These are phyloP conservation scores for Meloidogyne hapla DNA, from an alignment of 1,140 invertebrate species.

Conservation along the genomic window DNA sequence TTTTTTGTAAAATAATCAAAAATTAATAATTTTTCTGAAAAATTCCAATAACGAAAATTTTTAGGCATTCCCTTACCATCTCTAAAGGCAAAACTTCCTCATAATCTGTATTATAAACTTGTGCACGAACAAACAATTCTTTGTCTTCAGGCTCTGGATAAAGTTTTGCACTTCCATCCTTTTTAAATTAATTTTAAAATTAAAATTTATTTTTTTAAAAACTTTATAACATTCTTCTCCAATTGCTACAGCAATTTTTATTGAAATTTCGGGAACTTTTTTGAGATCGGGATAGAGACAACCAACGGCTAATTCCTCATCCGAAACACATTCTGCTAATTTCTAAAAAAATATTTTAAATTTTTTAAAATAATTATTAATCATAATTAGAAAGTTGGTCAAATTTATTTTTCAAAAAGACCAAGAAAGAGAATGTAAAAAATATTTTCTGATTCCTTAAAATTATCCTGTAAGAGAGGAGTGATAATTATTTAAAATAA, in stretches of 20 bases:
- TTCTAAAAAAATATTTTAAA: conserved; percentile 17
- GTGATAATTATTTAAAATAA: neutral
- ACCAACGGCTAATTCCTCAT: conserved; percentile 78
- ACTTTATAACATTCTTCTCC: conserved; percentile 80
- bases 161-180: conserved; percentile 66
- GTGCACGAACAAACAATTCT: conserved; percentile 65
- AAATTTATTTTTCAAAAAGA: too few species aligned
- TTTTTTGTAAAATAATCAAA: too few species aligned
- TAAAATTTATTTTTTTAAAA: neutral
- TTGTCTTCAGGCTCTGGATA: conserved; percentile 69
- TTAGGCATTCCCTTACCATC: too few species aligned
- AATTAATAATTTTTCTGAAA: too few species aligned
- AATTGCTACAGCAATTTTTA: conserved; percentile 80
- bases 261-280: conserved; percentile 81
- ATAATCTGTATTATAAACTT: conserved; percentile 69
- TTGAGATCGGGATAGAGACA: conserved; percentile 87
- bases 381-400: neutral
- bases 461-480: too few species aligned
- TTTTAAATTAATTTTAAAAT: neutral
- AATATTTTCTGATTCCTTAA: too few species aligned
- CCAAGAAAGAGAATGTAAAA: neutral
- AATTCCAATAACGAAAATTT: too few species aligned
- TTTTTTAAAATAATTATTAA: neutral
- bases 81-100: conserved; percentile 63
- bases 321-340: conserved; percentile 75